These are phyloP conservation scores for Ceriagrion tenellum DNA, from an alignment of 2,888 invertebrate genomes.

Conservation along the genomic window DNA sequence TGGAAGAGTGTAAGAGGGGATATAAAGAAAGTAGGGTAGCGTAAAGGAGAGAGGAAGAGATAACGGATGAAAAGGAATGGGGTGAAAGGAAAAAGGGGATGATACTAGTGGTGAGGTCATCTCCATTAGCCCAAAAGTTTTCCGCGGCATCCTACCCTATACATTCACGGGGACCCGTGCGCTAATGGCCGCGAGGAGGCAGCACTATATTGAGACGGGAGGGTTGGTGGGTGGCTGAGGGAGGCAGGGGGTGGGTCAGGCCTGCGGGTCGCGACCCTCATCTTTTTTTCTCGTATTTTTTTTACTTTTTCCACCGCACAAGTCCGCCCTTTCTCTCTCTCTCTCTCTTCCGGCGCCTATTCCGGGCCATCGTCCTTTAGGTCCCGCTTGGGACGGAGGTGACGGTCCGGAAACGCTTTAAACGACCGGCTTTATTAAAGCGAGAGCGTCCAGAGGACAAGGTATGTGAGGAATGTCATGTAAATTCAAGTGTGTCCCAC, in stretches of 20 bases:
- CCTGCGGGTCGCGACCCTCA: background rate
- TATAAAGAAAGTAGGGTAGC: background rate
- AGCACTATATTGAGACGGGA: no score
- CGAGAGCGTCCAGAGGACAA: no score
- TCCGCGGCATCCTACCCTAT: background rate
- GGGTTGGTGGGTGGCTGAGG: background rate
- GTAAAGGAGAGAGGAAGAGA: background rate
- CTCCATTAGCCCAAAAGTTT: background rate
- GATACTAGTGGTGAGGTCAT: background rate
- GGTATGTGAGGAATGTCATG: no score
- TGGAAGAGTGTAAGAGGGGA: no score
- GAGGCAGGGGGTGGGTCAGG: no score
- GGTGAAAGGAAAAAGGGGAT: background rate
- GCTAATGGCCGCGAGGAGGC: background rate
- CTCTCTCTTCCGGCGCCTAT: background rate
- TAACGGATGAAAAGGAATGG: no score
- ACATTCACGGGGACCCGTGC: background rate
- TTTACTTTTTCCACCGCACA: background rate
- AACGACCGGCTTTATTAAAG: background rate
- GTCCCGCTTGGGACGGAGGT: background rate
- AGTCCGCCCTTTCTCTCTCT: background rate
- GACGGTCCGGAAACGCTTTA: background rate
- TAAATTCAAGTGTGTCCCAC: no score
- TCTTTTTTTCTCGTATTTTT: background rate
- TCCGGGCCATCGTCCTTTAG: background rate